Evolutionary conservation across 2,888 invertebrate species (phyloP), one percentile per base, ranked within the genome.

Genomic region (Adelognathus sp.): DNA sequence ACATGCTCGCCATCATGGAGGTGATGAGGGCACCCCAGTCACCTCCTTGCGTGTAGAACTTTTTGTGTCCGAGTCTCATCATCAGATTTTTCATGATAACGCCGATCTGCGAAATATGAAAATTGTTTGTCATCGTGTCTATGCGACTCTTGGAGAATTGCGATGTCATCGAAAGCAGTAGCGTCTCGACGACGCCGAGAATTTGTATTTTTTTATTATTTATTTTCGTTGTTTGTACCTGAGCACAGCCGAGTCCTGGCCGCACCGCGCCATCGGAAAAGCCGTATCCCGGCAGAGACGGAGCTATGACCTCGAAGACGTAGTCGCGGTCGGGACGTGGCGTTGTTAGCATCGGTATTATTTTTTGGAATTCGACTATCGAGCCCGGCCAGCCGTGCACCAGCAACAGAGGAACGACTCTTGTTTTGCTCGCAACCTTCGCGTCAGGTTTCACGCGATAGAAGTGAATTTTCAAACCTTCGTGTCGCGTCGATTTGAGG

Each of bases 361-460:
- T 90, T 69, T 95, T 95, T 87, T 96, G 95, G 90, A 97, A 97
- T 90, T 97, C 97, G 3, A 95, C 93, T 1, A 97, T 91, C 0
- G 96, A 96, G 1, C 97, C 96, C 0, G 97, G 98, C 97, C 97
- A 97, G 18, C 97, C 97, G 83, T 97, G 97, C 14, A 96, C 88
- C 54, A 98, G 72, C 2, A 97, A 89, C 7, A 98, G 81, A 0
- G 97, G 96, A 0, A 95, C 82, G 1, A 94, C 92, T 82, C 92
- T 92, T 36, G 92, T n/a, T 46, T 91, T 91, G 82, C 88, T 86
- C 0, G 77, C 92, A 18, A 89, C 77, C 78, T 90, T 52, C 69
- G 86, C 75, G 24, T 90, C 86, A 0, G 96, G 95, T 85, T 94
- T 94, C 0, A 94, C 94, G 86, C 94, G 96, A 63, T 97, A 92